Conservation (phyloP, 2,113 vertebrate species). For the Dipodomys spectabilis region DNA sequence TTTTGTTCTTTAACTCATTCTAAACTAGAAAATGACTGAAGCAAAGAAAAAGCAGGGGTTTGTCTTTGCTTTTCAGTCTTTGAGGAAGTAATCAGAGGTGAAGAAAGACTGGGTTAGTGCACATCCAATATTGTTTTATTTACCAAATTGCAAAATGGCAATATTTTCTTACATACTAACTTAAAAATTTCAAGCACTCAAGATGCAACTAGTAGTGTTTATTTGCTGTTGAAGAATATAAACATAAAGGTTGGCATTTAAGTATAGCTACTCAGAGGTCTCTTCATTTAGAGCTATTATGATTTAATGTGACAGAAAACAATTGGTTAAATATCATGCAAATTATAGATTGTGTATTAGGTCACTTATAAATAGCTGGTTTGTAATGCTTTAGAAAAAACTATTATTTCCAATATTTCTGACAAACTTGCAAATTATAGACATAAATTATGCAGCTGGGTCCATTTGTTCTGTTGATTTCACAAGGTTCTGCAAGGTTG, state of each 20-base stretch:
- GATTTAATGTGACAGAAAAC: neutral
- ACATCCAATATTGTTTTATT: neutral
- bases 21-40: neutral
- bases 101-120: neutral
- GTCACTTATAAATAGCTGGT: neutral
- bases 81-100: neutral
- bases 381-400: conserved; percentile 20
- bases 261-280: neutral
- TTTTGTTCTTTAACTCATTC: neutral
- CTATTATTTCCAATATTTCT: neutral
- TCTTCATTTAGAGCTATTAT: neutral
- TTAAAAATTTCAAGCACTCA: neutral
- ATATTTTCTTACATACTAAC: conserved; percentile 27
- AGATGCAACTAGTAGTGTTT: neutral
- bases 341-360: neutral
- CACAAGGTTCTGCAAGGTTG: neutral
- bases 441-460: neutral
- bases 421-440: neutral
- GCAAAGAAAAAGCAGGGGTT: neutral
- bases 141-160: no score
- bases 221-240: neutral
- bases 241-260: neutral
- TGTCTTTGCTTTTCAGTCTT: neutral
- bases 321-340: neutral
- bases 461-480: neutral